These are phyloP conservation scores for Asarcornis scutulata DNA, from an alignment of 2,113 vertebrate species.

Conservation along the genomic window DNA sequence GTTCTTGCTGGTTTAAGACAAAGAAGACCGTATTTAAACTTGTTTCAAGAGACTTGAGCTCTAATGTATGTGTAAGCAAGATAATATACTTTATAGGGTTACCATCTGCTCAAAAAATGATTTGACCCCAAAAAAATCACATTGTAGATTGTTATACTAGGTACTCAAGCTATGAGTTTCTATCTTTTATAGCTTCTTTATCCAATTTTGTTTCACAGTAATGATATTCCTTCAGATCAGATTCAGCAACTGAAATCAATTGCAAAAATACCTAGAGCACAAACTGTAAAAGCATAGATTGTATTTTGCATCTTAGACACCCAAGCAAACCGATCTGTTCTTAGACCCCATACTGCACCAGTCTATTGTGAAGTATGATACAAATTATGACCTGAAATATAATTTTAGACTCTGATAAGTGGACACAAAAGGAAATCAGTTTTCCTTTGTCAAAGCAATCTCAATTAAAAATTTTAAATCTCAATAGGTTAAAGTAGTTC, in stretches of 20 bases:
- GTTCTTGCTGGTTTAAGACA: conserved; percentile 10
- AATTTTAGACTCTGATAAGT: neutral
- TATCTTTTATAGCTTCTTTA: conserved; percentile 77
- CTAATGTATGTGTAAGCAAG: conserved; percentile 50
- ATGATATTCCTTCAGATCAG: conserved; percentile 78
- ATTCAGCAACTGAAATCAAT: conserved; percentile 74
- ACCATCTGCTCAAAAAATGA: conserved; percentile 89
- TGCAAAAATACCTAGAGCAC: conserved; percentile 63
- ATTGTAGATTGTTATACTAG: conserved; percentile 75
- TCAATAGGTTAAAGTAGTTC: neutral
- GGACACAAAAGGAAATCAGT: neutral
- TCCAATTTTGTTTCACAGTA: conserved; percentile 81
- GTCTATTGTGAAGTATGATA: conserved; percentile 11
- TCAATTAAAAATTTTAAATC: neutral
- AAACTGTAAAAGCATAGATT: conserved; percentile 72
- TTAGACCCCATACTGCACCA: neutral
- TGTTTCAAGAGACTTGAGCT: conserved; percentile 50
- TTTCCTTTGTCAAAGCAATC: no score
- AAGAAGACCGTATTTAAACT: conserved; percentile 34
- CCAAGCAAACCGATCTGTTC: conserved; percentile 42
- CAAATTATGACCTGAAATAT: neutral
- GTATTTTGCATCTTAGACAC: conserved; percentile 59
- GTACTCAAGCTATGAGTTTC: conserved; percentile 80
- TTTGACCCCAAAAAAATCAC: conserved; percentile 76
- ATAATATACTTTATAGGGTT: conserved; percentile 74